Evolutionary conservation across 2,888 invertebrate species (phyloP).

Genomic region (Netelia fuscicornis): DNA sequence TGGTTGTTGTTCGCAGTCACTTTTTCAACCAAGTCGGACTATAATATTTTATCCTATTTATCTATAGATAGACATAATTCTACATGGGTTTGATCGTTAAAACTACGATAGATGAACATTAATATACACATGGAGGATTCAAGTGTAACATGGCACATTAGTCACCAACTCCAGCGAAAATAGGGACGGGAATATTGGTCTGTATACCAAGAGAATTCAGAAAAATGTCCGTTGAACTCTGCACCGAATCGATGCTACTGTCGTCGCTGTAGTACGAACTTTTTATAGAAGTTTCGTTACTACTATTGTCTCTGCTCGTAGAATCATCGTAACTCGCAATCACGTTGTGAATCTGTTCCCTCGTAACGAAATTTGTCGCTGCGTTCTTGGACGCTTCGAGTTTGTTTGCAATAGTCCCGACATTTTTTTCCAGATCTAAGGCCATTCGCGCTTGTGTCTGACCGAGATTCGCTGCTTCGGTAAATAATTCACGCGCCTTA

Average conservation of each 20-base stretch:
- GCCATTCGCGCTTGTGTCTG: conserved; percentile 87
- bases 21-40: conserved; percentile 39
- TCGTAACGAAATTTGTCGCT: conserved; percentile 15
- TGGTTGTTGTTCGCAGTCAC: conserved; percentile 4
- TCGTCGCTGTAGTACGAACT: conserved; percentile 38
- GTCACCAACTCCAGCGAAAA: conserved; percentile 62
- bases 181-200: conserved; percentile 65
- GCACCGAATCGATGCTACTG: conserved; percentile 32
- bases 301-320: neutral
- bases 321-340: conserved; percentile 18
- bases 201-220: conserved; percentile 75
- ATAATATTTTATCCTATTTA: neutral
- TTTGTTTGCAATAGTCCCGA: neutral
- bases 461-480: conserved; percentile 87
- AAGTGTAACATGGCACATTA: conserved; percentile 70
- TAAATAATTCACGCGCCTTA: conserved; percentile 86
- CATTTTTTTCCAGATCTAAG: conserved; percentile 79
- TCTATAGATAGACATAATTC: conserved; percentile 13
- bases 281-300: conserved; percentile 33
- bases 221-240: conserved; percentile 74
- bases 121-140: conserved; percentile 3
- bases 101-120: conserved; percentile 42
- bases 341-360: conserved; percentile 20
- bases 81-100: conserved; percentile 34
- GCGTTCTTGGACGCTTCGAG: neutral